Conservation (phyloP, 53 echinoderm and acorn worm species). For the Paracentrotus lividus region DNA sequence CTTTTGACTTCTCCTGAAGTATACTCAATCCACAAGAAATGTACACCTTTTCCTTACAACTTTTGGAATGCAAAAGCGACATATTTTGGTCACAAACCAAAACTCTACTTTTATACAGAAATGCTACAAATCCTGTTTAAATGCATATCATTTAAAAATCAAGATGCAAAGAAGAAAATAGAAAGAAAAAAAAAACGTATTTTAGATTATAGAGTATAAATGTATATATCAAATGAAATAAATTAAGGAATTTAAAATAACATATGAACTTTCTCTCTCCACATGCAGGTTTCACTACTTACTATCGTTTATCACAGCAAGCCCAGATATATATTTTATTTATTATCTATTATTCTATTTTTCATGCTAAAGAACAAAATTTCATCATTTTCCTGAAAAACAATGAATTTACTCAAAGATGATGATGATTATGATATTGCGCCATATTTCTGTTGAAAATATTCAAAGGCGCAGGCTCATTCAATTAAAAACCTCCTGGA, state of each 20-base stretch:
- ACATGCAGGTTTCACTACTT: neutral
- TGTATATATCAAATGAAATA: neutral
- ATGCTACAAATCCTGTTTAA: constrained; percentile 10
- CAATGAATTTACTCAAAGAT: too few relatives aligned
- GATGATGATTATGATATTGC: too few relatives aligned
- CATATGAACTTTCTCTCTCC: neutral
- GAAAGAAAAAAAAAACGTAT: neutral
- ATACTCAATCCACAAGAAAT: constrained; percentile 1
- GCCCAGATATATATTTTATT: neutral
- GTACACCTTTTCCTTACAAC: constrained; percentile 29
- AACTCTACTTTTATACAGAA: neutral
- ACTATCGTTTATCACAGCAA: constrained; percentile 12
- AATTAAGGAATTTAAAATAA: neutral
- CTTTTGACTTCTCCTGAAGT: neutral
- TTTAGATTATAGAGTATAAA: too few relatives aligned
- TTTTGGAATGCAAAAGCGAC: constrained; percentile 42
- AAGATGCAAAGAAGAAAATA: constrained; percentile 43
- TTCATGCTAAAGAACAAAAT: neutral
- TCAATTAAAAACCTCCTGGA: neutral
- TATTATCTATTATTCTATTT: neutral
- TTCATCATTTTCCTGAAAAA: neutral
- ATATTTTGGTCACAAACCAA: constrained; percentile 48
- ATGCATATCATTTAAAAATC: constrained; percentile 1
- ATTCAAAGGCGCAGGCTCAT: neutral
- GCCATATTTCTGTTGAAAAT: too few relatives aligned